Percentiles rank a stretch among this genome's conserved stretches.
Evolutionary conservation across 2,888 invertebrate genomes (phyloP).

Genomic region (Diarsia mendica): DNA sequence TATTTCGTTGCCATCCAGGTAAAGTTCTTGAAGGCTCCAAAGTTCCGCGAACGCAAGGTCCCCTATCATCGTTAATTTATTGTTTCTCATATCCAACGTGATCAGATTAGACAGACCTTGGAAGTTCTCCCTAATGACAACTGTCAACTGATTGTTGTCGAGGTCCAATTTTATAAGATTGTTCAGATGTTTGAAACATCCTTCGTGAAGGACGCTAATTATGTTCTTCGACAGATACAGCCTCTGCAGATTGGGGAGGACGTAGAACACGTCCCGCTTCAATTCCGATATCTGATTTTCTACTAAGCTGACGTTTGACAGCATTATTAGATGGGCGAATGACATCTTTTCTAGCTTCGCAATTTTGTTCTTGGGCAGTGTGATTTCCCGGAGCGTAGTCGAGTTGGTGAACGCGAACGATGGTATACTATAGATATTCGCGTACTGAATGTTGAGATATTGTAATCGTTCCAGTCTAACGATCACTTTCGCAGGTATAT

Average conservation of each 20-base stretch:
- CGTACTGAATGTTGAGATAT: constrained; percentile 93
- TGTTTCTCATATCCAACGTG: constrained; percentile 93
- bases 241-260: constrained; percentile 93
- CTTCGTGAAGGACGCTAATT: constrained; percentile 95
- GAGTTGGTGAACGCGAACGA: constrained; percentile 94
- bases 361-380: constrained; percentile 93
- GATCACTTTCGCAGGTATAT: constrained; percentile 93
- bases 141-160: constrained; percentile 93
- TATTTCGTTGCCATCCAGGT: constrained; percentile 93
- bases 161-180: constrained; percentile 95
- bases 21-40: constrained; percentile 93
- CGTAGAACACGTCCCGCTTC: constrained; percentile 93
- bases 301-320: constrained; percentile 93
- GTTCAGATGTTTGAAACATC: constrained; percentile 94
- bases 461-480: constrained; percentile 92
- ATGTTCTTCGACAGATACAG: constrained; percentile 96
- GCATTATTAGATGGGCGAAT: constrained; percentile 93
- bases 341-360: constrained; percentile 92
- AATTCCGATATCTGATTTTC: constrained; percentile 94
- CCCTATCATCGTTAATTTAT: constrained; percentile 95
- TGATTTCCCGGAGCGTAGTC: constrained; percentile 92
- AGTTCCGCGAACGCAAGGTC: constrained; percentile 95
- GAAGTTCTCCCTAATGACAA: constrained; percentile 94
- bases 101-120: constrained; percentile 93
- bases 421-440: constrained; percentile 92